Evolutionary conservation across 2,888 invertebrate species (phyloP), one percentile per base, ranked within the genome.

Genomic region (Ornithoptera priamus): DNA sequence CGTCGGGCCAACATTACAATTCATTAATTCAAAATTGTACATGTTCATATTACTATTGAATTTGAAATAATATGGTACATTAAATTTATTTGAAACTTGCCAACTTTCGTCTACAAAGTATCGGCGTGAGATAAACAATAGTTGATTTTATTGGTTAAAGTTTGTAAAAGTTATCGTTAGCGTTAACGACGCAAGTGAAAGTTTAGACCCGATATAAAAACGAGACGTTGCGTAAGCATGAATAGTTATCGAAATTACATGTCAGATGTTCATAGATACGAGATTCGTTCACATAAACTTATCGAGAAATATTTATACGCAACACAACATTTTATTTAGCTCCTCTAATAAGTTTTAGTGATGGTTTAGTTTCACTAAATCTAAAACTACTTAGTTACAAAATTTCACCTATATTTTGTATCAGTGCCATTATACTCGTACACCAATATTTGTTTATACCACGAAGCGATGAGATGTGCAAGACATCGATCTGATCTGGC

Each of bases 151-250:
- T 70, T 61, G 68, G 63, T 65, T 42, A 61, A 39, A 36, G 39
- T 58, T 39, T 61, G n/a, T 61, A 24, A 22, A 17, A 20, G n/a
- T 62, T 62, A 22, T 53, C 67, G 57, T 42, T 39, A 62, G 46
- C 56, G 64, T 65, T 65, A 65, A 69, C 64, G 58, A 69, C 24
- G n/a, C 57, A 58, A 63, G 70, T 70, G 70, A 70, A 70, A 70
- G 70, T 70, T 15, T 57, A 69, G 36, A 62, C 20, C 36, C 57
- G 50, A 65, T 65, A 69, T 69, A 69, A 65, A 69, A 70, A 63
- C 50, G 62, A 62, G 63, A 62, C 8, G 70, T 70, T 70, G 62
- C 66, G 66, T 62, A 62, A 63, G 22, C 36, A 58, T 36, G 39
- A 59, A 59, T 62, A 53, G 62, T 62, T 67, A 67, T 22, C 58